Evolutionary conservation across 1,140 invertebrate genomes (phyloP), one percentile per base, ranked within the genome.

Genomic region (Orchestia grillus): DNA sequence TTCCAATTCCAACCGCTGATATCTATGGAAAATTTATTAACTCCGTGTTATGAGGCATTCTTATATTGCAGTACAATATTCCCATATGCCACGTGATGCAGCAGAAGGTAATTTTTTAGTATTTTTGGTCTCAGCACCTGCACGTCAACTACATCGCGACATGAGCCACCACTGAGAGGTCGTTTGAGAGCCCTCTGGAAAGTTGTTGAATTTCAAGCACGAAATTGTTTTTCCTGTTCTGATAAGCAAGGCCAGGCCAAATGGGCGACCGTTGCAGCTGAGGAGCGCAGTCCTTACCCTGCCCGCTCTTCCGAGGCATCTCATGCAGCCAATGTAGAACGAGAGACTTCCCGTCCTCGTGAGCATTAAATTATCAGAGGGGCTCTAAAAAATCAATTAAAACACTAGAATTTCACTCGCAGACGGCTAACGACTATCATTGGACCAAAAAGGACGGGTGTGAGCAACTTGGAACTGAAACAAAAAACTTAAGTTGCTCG

Each of bases 341-440:
- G 92, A 94, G 92, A 94, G 92, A 94, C 92, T 94, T 94, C 92
- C 92, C 44, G 43, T 41, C 44, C 92, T 94, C 92, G 92, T 94
- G 92, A 94, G 44, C 92, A 94, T 45, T 94, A 94, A 94, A 94
- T 94, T 94, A 94, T 45, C 92, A 94, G 92, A 94, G 43, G 40
- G 92, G 92, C 92, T 45, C 92, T 94, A 45, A 94, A 94, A 94
- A 94, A 94, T 94, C 92, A 94, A 94, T 94, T 94, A 45, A 94
- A 94, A 94, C 92, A 47, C 92, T 45, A 94, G 92, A 94, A 94
- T 94, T 94, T 47, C 92, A 94, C 43, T 94, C 92, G 41, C 43
- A 47, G 92, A 44, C 92, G 44, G 43, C 92, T 94, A 94, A 45
- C 92, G 92, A 45, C 92, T n/a, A 47, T 44, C 92, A 94, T 94